A percentile compares a stretch with the other conserved stretches of the same genome.
phyloP scores from a whole-genome alignment of 1,140 invertebrate species.

The Himalopsyche phryganea region DNA sequence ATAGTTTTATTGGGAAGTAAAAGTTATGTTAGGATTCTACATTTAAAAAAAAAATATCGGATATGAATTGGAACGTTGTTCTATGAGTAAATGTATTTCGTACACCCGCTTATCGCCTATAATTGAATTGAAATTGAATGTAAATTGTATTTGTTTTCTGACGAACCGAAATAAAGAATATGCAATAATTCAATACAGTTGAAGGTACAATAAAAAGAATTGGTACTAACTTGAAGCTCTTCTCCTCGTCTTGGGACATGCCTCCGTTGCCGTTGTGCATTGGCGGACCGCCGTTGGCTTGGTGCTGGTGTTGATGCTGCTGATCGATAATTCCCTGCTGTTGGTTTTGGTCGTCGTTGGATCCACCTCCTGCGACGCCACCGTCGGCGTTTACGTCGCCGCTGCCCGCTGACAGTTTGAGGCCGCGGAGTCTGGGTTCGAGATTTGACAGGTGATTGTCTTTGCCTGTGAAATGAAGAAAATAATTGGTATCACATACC shows the following conservation, averaged over 20 bases:
- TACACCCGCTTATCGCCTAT: too few relatives aligned
- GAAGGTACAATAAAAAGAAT: too few relatives aligned
- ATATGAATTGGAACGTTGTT: too few relatives aligned
- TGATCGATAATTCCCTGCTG: conserved; percentile 56
- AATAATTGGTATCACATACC: too few relatives aligned
- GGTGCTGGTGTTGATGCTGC: conserved; percentile 55
- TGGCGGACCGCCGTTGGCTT: conserved; percentile 44
- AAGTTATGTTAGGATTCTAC: too few relatives aligned
- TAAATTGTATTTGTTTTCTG: too few relatives aligned
- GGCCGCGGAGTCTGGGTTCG: conserved; percentile 68
- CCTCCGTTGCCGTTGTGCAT: conserved; percentile 75
- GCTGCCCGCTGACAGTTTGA: conserved; percentile 58
- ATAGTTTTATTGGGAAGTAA: too few relatives aligned
- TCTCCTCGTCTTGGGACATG: conserved; percentile 70
- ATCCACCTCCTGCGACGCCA: conserved; percentile 45
- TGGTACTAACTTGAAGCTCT: conserved; percentile 84
- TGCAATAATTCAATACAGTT: too few relatives aligned
- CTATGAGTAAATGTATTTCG: too few relatives aligned
- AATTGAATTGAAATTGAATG: too few relatives aligned
- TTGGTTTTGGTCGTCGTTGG: conserved; percentile 63
- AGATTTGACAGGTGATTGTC: conserved; percentile 58
- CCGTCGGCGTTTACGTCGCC: conserved; percentile 39
- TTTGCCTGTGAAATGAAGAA: conserved; percentile 48
- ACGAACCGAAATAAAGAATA: too few relatives aligned
- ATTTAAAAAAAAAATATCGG: too few relatives aligned